phyloP scores from a whole-genome alignment of 2,888 invertebrate species.

The Oegoconia quadripuncta region DNA sequence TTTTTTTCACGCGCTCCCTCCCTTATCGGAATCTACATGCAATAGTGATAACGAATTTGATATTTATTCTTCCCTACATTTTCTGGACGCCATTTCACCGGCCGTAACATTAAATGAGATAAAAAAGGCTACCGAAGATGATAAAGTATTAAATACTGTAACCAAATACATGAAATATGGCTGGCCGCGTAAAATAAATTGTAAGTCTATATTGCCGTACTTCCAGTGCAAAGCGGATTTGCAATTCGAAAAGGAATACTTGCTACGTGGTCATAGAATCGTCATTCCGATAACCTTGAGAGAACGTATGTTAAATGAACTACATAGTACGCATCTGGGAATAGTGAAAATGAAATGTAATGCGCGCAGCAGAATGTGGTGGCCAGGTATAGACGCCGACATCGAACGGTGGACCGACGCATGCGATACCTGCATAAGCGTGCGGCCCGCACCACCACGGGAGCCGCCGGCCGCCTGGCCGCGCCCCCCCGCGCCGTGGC shows the following conservation, averaged over 20 bases:
- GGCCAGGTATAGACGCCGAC: constrained; percentile 17
- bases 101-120: constrained; percentile 6
- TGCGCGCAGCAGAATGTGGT: constrained; percentile 19
- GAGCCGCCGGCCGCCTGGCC: constrained; percentile 19
- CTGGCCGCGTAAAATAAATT: constrained; percentile 15
- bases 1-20: constrained; percentile 2
- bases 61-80: not conserved
- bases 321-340: constrained; percentile 17
- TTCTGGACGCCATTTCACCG: not conserved
- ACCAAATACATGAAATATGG: constrained; percentile 15
- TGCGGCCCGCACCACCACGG: constrained; percentile 17
- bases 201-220: constrained; percentile 15
- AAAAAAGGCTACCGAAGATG: constrained; percentile 2
- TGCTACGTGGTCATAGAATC: constrained; percentile 17
- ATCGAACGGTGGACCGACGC: constrained; percentile 16
- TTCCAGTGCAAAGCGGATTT: constrained; percentile 21
- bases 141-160: constrained; percentile 11
- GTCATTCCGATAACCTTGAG: constrained; percentile 12
- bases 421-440: constrained; percentile 3
- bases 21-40: not conserved
- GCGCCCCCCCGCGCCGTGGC: constrained; percentile 15
- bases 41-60: constrained; percentile 1
- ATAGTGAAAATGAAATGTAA: constrained; percentile 18
- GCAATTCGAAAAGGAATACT: constrained; percentile 15
- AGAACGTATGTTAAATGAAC: constrained; percentile 13